phyloP scores from a whole-genome alignment of 2,888 invertebrate species.

The Yponomeuta plumbellus region DNA sequence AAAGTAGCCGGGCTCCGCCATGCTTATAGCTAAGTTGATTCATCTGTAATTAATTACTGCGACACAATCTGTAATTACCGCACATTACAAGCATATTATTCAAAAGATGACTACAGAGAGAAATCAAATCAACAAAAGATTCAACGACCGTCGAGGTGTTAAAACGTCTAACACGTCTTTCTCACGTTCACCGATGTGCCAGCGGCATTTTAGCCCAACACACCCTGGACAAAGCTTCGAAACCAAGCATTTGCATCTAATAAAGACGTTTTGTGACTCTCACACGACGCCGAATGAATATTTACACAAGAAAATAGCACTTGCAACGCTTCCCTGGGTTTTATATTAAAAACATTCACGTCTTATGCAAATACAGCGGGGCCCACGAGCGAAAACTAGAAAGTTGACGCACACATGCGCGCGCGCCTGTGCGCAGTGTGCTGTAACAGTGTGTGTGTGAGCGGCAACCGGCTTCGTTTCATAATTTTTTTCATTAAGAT shows the following conservation, averaged over 20 bases:
- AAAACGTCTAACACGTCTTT: conserved; percentile 1
- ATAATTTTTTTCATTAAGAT: conserved; percentile 43
- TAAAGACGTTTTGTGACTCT: conserved; percentile 56
- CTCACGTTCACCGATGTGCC: not conserved
- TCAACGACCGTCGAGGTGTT: not conserved
- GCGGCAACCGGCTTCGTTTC: conserved; percentile 48
- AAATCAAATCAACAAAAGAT: not conserved
- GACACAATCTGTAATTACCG: not conserved
- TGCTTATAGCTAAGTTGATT: too few species aligned
- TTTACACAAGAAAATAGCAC: conserved; percentile 52
- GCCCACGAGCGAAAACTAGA: conserved; percentile 73
- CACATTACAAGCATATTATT: not conserved
- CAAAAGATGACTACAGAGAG: not conserved
- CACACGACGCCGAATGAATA: conserved; percentile 54
- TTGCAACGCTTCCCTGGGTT: conserved; percentile 60
- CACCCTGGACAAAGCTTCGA: conserved; percentile 5
- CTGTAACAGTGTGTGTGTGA: conserved; percentile 30
- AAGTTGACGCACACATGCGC: conserved; percentile 63
- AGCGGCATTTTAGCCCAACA: not conserved
- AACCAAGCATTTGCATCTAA: conserved; percentile 43
- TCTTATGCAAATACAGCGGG: conserved; percentile 68
- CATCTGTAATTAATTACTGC: not conserved
- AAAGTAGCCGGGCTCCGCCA: too few species aligned
- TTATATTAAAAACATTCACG: conserved; percentile 74
- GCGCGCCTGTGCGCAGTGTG: conserved; percentile 29